Evolutionary conservation across 1,140 invertebrate species (phyloP).

Genomic region (Drosophila bipectinata): DNA sequence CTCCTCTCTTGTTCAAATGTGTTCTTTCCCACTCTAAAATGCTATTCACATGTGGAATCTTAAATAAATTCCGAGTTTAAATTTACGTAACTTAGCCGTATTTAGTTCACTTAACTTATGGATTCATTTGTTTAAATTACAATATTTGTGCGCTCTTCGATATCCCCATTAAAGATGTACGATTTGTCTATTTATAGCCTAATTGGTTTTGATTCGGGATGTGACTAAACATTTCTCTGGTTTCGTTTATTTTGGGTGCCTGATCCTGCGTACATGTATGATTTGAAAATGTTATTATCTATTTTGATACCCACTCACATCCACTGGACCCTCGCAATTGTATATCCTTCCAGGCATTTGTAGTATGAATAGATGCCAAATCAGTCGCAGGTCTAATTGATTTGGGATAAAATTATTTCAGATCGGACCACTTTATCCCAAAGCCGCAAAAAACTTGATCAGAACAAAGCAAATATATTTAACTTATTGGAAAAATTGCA

Average conservation of each 20-base stretch:
- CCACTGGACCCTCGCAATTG: neutral
- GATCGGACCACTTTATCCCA: too few species aligned
- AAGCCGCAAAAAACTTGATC: neutral
- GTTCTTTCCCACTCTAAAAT: neutral
- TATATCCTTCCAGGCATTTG: neutral
- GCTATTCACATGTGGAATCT: slow-evolving; percentile 27
- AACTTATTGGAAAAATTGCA: neutral
- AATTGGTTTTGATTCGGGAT: slow-evolving; percentile 55
- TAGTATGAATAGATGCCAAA: neutral
- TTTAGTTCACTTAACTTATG: slow-evolving; percentile 67
- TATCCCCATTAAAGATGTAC: slow-evolving; percentile 54
- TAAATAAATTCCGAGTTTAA: slow-evolving; percentile 52
- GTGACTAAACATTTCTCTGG: slow-evolving; percentile 19
- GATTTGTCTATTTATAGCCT: slow-evolving; percentile 62
- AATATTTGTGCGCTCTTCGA: slow-evolving; percentile 78
- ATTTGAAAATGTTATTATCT: neutral
- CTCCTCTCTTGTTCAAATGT: neutral
- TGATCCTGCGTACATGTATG: slow-evolving; percentile 9
- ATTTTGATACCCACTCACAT: neutral
- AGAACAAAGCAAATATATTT: neutral
- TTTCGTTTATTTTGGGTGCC: slow-evolving; percentile 5
- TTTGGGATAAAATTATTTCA: too few species aligned
- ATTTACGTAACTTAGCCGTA: slow-evolving; percentile 55
- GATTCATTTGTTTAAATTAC: slow-evolving; percentile 71
- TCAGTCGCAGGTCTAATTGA: too few species aligned